Evolutionary conservation across 2,113 vertebrate genomes (phyloP).

Genomic region (Engystomops pustulosus): DNA sequence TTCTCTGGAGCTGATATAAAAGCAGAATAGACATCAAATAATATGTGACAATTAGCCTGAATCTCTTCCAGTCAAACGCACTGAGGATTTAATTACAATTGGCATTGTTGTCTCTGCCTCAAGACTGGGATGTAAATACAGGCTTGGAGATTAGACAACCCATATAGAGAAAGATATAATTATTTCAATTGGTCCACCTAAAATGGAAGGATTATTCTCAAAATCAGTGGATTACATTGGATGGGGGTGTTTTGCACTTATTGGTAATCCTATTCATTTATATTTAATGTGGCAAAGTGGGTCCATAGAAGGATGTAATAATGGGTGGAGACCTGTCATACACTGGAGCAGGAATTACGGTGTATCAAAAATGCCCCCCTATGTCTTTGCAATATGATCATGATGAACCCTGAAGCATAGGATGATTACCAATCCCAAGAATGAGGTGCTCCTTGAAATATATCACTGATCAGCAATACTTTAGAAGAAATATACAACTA

Average conservation of each 20-base stretch:
- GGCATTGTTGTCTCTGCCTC: neutral
- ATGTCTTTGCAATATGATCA: too few relatives aligned
- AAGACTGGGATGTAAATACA: neutral
- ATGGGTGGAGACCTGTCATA: too few relatives aligned
- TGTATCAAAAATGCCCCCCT: too few relatives aligned
- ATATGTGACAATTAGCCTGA: neutral
- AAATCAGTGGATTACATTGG: slow-evolving; percentile 6
- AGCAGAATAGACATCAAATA: neutral
- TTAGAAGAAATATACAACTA: too few relatives aligned
- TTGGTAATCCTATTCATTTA: slow-evolving; percentile 39
- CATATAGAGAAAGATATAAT: neutral
- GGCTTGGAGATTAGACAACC: neutral
- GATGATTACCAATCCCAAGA: too few relatives aligned
- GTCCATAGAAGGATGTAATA: neutral
- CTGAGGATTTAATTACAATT: neutral
- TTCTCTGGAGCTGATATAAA: neutral
- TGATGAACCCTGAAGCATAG: too few relatives aligned
- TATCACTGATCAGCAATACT: too few relatives aligned
- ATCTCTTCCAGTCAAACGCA: neutral
- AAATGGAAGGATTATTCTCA: neutral
- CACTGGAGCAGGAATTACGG: too few relatives aligned
- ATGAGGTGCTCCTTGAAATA: too few relatives aligned
- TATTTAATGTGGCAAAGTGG: slow-evolving; percentile 19
- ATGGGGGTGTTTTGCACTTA: neutral
- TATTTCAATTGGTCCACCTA: neutral